Evolutionary conservation across 2,888 invertebrate genomes (phyloP), one percentile per base, ranked within the genome.

Genomic region (Orthosia gracilis): DNA sequence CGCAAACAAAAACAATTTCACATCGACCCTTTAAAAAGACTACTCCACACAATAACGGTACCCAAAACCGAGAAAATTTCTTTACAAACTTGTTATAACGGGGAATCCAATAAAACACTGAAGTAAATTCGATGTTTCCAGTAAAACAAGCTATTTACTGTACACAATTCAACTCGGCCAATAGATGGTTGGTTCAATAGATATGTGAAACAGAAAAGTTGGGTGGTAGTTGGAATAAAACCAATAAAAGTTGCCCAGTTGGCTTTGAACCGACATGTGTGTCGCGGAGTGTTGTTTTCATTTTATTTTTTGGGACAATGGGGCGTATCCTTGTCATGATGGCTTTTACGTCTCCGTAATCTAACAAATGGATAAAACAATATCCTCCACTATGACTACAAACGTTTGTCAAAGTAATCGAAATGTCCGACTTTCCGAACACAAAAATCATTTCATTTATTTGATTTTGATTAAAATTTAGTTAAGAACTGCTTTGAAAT

Each of bases 211-310:
- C 89, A 92, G 89, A 91, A 94, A 94, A 94, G 89, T 94, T 93
- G 79, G 50, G 45, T 78, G 90, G 89, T 93, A 91, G 92, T 91
- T 88, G 80, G 90, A 90, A 92, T 92, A 91, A 92, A 94, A 89
- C 87, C 92, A 95, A 95, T 95, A 94, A 94, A 95, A 95, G 89
- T 95, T 94, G 78, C 88, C 90, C 92, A 88, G 91, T 91, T 89
- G 89, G 89, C 86, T 91, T 91, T 89, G 88, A 88, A 90, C 73
- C 61, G 91, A 91, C 94, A 90, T 90, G 87, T 88, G 80, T 84
- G 87, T 85, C 82, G 82, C 77, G 50, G 59, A 85, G 69, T 83
- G 78, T 79, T 76, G 75, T 80, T 80, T 73, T 65, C 64, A 73
- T 84, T 80, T 83, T 69, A 77, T 83, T 82, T 78, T 84, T 77